Evolutionary conservation across 2,888 invertebrate species (phyloP).

Genomic region (Phlogophora meticulosa): DNA sequence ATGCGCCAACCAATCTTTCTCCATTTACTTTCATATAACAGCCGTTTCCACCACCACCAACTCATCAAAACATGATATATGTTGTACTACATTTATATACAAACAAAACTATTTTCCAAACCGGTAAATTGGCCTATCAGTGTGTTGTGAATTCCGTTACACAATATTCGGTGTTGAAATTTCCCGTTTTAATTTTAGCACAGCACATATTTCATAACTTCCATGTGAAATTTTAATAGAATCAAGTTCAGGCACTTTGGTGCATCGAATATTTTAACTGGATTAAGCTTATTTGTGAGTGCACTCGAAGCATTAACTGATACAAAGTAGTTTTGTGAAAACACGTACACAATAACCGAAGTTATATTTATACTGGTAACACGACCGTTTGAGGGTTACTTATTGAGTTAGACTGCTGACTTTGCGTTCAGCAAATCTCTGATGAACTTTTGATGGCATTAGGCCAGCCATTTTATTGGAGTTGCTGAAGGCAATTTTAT

Average conservation of each 20-base stretch:
- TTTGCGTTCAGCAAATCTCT: too few species aligned
- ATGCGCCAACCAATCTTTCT: too few species aligned
- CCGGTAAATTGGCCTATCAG: not conserved
- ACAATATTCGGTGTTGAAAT: constrained; percentile 18
- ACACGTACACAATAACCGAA: not conserved
- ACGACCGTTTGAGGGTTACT: not conserved
- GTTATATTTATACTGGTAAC: not conserved
- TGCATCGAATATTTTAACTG: constrained; percentile 40
- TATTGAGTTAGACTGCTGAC: too few species aligned
- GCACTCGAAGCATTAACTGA: constrained; percentile 8
- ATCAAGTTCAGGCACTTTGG: constrained; percentile 47
- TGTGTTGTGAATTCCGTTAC: not conserved
- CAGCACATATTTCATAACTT: constrained; percentile 34
- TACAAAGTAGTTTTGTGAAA: constrained; percentile 15
- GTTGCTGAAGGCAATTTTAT: too few species aligned
- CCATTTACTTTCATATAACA: too few species aligned
- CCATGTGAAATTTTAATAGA: constrained; percentile 47
- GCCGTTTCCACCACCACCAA: too few species aligned
- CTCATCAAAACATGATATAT: too few species aligned
- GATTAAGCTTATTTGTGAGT: constrained; percentile 37
- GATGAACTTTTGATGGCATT: too few species aligned
- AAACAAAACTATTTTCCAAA: not conserved
- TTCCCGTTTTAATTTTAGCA: constrained; percentile 36
- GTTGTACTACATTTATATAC: too few species aligned
- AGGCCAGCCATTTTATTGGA: too few species aligned